Base-by-base conservation (phyloP, 2,888 invertebrate genomes). In the Cactoblastis cactorum region DNA sequence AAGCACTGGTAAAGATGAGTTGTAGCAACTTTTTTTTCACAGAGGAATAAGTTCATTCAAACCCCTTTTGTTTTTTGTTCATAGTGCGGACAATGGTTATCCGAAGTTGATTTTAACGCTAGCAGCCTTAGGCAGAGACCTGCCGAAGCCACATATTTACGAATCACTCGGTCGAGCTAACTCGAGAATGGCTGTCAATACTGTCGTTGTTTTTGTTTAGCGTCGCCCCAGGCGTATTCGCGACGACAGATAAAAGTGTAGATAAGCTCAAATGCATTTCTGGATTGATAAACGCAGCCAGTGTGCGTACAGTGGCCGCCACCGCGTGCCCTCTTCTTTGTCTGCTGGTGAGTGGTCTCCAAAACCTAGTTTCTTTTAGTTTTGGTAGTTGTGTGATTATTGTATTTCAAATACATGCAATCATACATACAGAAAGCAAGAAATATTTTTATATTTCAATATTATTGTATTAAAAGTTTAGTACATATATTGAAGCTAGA, bases 241-340 rank as follows among this genome's bases (percentile, higher is more conserved):
- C 37, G 17, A 37, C 17, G 11, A 37, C 9, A 24, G 17, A 17
- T 6, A 8, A 11, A n/a, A 37, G 38, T 24, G 15, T 11, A 43
- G 43, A 41, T 33, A 54, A 70, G 62, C 61, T 65, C 83, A 73
- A 74, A 95, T 95, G 95, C 95, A 95, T 94, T 95, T 95, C 91
- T 95, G 95, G 95, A 95, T 95, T 80, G 94, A 95, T 83, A 95
- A 95, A 86, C 93, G 94, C 72, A 93, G 94, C 79, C 94, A 94
- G 90, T 94, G 94, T 87, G 93, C 94, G 66, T 94, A 94, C 82
- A 92, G 90, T 74, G 94, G 94, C 71, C 92, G 94, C 70, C 93
- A 92, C 66, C 91, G 93, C 59, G 92, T 93, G 59, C 93, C 93
- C 58, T 92, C 93, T 51, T 93, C 93, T 35, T 75, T 94, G 61